Percentiles rank a stretch among this genome's conserved stretches.
Conservation (phyloP, 2,113 vertebrate genomes). For the Sylvietta virens region DNA sequence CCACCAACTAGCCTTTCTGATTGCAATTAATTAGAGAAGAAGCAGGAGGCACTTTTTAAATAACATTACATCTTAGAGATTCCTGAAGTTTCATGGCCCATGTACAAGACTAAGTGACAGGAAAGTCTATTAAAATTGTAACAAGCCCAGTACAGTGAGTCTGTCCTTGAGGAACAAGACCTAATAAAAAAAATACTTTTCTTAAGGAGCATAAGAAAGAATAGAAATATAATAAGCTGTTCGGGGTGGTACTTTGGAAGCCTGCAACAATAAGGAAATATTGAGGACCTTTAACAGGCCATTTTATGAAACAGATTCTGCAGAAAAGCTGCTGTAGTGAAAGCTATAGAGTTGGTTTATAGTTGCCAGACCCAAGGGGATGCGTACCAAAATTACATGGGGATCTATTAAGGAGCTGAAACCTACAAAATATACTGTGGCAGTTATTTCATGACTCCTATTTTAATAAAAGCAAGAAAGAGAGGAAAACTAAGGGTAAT, state of each 20-base stretch:
- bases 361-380: slow-evolving; percentile 2
- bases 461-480: slow-evolving; percentile 8
- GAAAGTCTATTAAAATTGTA: slow-evolving; percentile 39
- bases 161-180: slow-evolving; percentile 29
- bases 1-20: slow-evolving; percentile 75
- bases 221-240: not conserved
- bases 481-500: slow-evolving; percentile 4
- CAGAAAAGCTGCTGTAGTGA: not conserved
- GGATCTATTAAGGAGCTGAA: not conserved
- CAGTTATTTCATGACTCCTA: not conserved
- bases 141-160: not conserved
- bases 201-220: not conserved
- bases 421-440: not conserved
- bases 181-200: not conserved
- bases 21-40: slow-evolving; percentile 75
- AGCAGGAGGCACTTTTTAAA: slow-evolving; percentile 64
- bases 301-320: slow-evolving; percentile 9
- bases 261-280: slow-evolving; percentile 29
- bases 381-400: not conserved
- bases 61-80: slow-evolving; percentile 53
- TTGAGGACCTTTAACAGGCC: slow-evolving; percentile 13
- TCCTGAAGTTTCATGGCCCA: slow-evolving; percentile 45
- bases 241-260: slow-evolving; percentile 4
- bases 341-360: not conserved
- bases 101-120: slow-evolving; percentile 48